Evolutionary conservation across 92 coral and sea anemone genomes (phyloP).

Genomic region (Meandrina meandrites): DNA sequence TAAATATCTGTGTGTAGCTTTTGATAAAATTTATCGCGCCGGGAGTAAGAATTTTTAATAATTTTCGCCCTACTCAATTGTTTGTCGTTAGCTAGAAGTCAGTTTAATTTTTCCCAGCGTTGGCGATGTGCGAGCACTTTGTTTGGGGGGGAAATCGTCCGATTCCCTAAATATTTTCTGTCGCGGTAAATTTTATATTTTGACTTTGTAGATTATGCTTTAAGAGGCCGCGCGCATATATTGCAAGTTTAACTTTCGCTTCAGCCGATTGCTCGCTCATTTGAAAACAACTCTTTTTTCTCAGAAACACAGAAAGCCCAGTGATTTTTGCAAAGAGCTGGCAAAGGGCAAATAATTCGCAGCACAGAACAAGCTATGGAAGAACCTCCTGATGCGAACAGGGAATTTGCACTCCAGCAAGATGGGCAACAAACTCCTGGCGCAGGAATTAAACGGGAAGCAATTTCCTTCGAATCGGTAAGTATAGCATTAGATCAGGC

Average conservation of each 20-base stretch:
- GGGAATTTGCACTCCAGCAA: constrained; percentile 52
- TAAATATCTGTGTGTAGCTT: constrained; percentile 34
- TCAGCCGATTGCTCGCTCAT: constrained; percentile 33
- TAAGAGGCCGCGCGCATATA: constrained; percentile 19
- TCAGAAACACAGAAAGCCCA: constrained; percentile 26
- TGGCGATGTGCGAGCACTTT: constrained; percentile 4
- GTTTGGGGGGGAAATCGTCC: constrained; percentile 28
- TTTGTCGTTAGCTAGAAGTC: constrained; percentile 19
- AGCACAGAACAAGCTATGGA: constrained; percentile 56
- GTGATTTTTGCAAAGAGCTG: constrained; percentile 45
- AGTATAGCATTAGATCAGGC: constrained; percentile 64
- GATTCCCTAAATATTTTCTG: constrained; percentile 56
- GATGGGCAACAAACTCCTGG: constrained; percentile 60
- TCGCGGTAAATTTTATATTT: constrained; percentile 60
- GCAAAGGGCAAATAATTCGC: constrained; percentile 70
- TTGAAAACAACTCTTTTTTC: constrained; percentile 42
- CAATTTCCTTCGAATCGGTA: constrained; percentile 63
- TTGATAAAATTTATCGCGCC: constrained; percentile 41
- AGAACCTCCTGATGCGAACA: constrained; percentile 36
- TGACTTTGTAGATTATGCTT: constrained; percentile 46
- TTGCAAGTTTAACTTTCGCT: constrained; percentile 51
- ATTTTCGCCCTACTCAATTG: constrained; percentile 36
- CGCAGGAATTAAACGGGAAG: constrained; percentile 68
- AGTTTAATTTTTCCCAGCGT: constrained; percentile 29
- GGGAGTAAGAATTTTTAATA: constrained; percentile 42